Evolutionary conservation across 2,797 vertebrate species (phyloP).

Genomic region (Periophthalmus magnuspinnatus): DNA sequence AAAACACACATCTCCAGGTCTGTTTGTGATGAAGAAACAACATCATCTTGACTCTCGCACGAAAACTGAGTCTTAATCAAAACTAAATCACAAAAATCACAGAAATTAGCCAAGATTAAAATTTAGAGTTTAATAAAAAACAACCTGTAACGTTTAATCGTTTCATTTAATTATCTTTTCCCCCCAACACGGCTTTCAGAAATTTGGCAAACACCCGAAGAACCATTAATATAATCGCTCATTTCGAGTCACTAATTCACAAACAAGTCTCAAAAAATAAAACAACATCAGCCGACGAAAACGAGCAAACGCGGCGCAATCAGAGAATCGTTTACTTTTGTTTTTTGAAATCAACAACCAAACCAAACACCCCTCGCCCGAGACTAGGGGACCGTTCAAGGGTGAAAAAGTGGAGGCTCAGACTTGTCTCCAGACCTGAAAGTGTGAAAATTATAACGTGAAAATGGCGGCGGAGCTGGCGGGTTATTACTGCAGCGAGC

Average conservation of each 20-base stretch:
- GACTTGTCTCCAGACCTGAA: slow-evolving; percentile 1
- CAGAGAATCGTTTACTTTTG: not conserved
- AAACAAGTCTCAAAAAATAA: no score
- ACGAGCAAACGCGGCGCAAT: not conserved
- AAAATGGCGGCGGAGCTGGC: slow-evolving; percentile 2
- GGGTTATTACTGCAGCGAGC: slow-evolving; percentile 8
- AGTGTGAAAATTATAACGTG: slow-evolving; percentile 13
- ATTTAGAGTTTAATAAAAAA: not conserved
- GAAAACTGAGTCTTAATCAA: no score
- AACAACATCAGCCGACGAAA: not conserved
- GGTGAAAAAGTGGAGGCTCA: not conserved
- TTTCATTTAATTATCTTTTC: not conserved
- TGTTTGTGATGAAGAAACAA: no score
- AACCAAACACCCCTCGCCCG: no score
- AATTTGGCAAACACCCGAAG: no score
- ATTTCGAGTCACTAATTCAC: no score
- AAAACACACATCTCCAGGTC: no score
- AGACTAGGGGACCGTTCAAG: not conserved
- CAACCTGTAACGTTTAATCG: not conserved
- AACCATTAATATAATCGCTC: no score
- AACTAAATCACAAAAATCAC: not conserved
- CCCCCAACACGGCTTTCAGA: not conserved
- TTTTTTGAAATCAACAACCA: not conserved
- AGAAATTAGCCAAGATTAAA: not conserved
- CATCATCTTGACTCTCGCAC: no score